Percentiles rank a stretch among this genome's conserved stretches.
Conservation (phyloP, 2,113 vertebrate genomes). For the Nyctereutes procyonoides region DNA sequence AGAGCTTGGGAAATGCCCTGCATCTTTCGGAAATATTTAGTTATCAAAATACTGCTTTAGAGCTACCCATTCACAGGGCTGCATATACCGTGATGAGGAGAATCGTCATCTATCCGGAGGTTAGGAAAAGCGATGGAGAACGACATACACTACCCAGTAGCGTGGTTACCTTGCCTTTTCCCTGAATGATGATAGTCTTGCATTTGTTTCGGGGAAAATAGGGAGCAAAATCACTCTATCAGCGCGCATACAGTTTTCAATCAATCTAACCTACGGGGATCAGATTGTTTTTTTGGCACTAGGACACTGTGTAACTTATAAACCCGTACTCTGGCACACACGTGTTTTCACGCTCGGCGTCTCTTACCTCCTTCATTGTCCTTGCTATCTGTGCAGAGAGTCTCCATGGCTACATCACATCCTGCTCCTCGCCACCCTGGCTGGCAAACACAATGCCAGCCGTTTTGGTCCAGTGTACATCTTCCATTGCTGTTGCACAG, state of each 20-base stretch:
- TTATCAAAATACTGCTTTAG: neutral
- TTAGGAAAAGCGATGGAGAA: neutral
- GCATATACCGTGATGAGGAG: neutral
- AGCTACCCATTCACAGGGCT: neutral
- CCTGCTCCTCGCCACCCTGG: conserved; percentile 98
- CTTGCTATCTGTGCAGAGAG: conserved; percentile 97
- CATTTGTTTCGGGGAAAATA: neutral
- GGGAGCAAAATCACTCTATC: neutral
- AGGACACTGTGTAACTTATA: fast-evolving
- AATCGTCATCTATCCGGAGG: neutral
- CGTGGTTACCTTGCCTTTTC: neutral
- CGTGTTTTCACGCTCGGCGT: neutral
- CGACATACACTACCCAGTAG: neutral
- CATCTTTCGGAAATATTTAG: neutral
- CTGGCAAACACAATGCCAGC: conserved; percentile 99
- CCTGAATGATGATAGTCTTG: neutral
- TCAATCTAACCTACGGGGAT: neutral
- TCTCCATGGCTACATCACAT: conserved; percentile 98
- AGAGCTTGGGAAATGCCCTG: neutral
- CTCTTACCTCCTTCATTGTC: conserved; percentile 98
- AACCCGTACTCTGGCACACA: neutral
- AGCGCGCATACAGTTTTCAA: neutral
- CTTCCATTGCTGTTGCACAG: conserved; percentile 99
- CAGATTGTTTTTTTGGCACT: neutral
- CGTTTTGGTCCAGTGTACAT: conserved; percentile 97